Base-by-base conservation (phyloP, 1,140 invertebrate genomes). In the Archivesica marissinica region DNA sequence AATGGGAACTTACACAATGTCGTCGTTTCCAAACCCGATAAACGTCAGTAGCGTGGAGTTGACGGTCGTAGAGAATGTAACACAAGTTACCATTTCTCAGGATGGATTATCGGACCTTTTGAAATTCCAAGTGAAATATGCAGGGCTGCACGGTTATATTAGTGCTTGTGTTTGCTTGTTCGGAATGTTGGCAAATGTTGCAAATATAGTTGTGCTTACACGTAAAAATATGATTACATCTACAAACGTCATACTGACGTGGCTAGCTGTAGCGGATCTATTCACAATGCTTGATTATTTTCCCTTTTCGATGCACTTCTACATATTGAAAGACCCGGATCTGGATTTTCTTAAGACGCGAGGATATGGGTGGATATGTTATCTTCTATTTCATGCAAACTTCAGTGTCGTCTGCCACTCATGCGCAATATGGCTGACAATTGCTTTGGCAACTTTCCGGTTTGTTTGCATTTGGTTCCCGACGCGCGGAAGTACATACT, bases 351-450 rank as follows among this genome's bases (percentile, higher is more conserved):
- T 86, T 0, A n/a, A 80, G 0, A 89, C 88, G 0, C 75, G 88
- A 0, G 88, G 85, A 35, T 87, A 66, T 38, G 85, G 84, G 25
- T 92, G 91, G 89, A 90, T 90, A 50, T 72, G 77, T 54, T 89
- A 89, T 44, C 81, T 90, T 4, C 56, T 90, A 28, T 92, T 92
- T 76, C 89, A 91, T 76, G 90, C 89, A 59, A 92, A 97, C 87
- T 98, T 98, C 91, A 94, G 95, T 13, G 93, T 95, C 96, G 96
- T 98, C 0, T 95, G 97, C 92, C 98, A 99, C 93, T 98, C 98
- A 0, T 97, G 98, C 61, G 98, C 97, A 0, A 98, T 98, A 78
- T 98, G 97, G 96, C 92, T 99, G 85, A 98, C 98, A 0, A 96
- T 99, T 0, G 97, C 97, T 0, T 92, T 99, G 54, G 98, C 98